Evolutionary conservation across 2,113 vertebrate genomes (phyloP), one percentile per base, ranked within the genome.

Genomic region (Cephalopterus ornatus): DNA sequence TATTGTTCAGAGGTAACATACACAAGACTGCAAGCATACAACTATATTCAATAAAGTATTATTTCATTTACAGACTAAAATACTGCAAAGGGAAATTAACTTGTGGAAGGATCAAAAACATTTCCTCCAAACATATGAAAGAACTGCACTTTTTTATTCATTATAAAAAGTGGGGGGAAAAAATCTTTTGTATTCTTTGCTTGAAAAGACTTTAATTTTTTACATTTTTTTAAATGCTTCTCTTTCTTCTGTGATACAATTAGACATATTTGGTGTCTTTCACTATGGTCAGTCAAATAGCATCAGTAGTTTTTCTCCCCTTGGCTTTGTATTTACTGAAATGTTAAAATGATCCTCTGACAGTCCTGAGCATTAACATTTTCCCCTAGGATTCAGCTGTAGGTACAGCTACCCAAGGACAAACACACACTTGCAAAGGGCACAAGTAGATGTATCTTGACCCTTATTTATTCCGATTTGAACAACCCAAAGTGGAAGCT

Each of bases 401-500:
- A 76, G 42, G 35, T 39, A 58, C 33, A 76, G 44, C 22, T 66
- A 73, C 22, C 9, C 67, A 92, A 88, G 78, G 68, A 72, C 58
- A 85, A 66, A 53, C 7, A n/a, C 6, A 16, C 26, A 23, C 12
- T 59, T 70, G 79, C 33, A 56, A 83, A 89, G 21, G 41, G 20
- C 73, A 80, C 23, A 59, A 66, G 58, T 5, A 55, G 78, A 93
- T 2, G 0, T 37, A 53, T 68, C 35, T 18, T 59, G 19, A 84
- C 82, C 67, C 56, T 92, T 90, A 92, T 89, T 95, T n/a, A 85
- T 86, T 93, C 80, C 11, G 33, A 84, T 78, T 63, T 83, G 52
- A 39, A 46, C 49, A 93, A 65, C 41, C 28, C 78, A 35, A 82
- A 93, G 74, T 33, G 70, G 66, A 70, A 88, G 23, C 63, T 77